A percentile compares a stretch with the other conserved stretches of the same genome.
Evolutionary conservation across 2,888 invertebrate genomes (phyloP).

Genomic region (Orchesellides sinensis): DNA sequence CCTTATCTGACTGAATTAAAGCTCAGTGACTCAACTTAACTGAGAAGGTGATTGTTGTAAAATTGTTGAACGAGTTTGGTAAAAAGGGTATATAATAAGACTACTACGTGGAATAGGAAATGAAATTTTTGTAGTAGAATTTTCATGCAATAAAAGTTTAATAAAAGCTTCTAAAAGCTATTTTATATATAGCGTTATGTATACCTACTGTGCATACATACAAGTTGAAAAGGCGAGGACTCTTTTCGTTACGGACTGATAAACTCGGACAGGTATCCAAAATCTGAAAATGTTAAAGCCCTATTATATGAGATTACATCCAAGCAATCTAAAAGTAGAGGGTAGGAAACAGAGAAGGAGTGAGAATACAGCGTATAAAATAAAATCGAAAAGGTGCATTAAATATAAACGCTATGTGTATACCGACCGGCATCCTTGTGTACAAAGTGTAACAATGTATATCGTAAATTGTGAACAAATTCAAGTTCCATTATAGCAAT

Average conservation of each 20-base stretch:
- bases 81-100: neutral
- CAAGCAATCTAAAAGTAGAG: no score
- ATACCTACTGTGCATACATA: neutral
- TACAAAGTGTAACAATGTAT: neutral
- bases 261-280: constrained; percentile 41
- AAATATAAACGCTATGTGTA: neutral
- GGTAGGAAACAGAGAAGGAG: no score
- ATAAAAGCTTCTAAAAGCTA: neutral
- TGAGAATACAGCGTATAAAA: neutral
- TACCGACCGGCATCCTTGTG: neutral
- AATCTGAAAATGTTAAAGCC: constrained; percentile 22
- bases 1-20: neutral
- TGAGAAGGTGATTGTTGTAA: neutral
- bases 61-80: constrained; percentile 7
- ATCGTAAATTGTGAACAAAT: no score
- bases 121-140: neutral
- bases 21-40: neutral
- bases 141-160: neutral
- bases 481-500: no score
- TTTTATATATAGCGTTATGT: neutral
- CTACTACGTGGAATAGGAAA: neutral
- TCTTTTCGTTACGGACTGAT: constrained; percentile 46
- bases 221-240: neutral
- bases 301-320: neutral
- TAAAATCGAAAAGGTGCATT: neutral